Conservation (phyloP, 2,888 invertebrate genomes). For the Microctonus hyperodae region DNA sequence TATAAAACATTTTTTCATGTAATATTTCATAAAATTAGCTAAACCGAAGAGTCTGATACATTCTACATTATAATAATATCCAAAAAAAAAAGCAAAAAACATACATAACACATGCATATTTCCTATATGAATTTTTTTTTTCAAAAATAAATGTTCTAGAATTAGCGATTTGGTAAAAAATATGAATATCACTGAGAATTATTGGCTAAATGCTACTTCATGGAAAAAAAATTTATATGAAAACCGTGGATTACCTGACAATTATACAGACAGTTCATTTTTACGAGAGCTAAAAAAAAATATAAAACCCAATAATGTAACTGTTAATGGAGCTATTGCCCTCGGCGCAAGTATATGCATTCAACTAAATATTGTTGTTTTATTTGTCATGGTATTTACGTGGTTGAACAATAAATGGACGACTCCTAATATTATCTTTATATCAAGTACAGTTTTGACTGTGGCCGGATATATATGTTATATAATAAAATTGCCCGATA, state of each 20-base stretch:
- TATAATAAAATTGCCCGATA: slow-evolving; percentile 45
- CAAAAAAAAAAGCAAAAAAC: too few relatives aligned
- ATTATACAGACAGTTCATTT: slow-evolving; percentile 89
- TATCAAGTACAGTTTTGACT: slow-evolving; percentile 67
- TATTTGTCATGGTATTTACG: slow-evolving; percentile 77
- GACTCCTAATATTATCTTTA: slow-evolving; percentile 71
- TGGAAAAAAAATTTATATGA: slow-evolving; percentile 94
- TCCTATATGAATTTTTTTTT: too few relatives aligned
- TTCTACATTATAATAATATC: too few relatives aligned
- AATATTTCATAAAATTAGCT: too few relatives aligned
- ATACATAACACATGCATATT: too few relatives aligned
- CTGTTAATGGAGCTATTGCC: slow-evolving; percentile 72
- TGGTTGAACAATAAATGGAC: slow-evolving; percentile 76
- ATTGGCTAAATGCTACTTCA: background rate
- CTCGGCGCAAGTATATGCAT: slow-evolving; percentile 83
- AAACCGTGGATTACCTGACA: slow-evolving; percentile 87
- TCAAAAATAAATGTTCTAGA: background rate
- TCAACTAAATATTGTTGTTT: slow-evolving; percentile 78
- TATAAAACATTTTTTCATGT: too few relatives aligned
- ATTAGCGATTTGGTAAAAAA: background rate
- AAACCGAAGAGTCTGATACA: too few relatives aligned
- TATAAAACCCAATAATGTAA: slow-evolving; percentile 78
- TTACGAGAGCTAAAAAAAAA: slow-evolving; percentile 86
- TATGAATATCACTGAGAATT: background rate
- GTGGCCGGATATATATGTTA: slow-evolving; percentile 72